Evolutionary conservation across 2,797 vertebrate species (phyloP).

Genomic region (Sphenopsis melanotis): DNA sequence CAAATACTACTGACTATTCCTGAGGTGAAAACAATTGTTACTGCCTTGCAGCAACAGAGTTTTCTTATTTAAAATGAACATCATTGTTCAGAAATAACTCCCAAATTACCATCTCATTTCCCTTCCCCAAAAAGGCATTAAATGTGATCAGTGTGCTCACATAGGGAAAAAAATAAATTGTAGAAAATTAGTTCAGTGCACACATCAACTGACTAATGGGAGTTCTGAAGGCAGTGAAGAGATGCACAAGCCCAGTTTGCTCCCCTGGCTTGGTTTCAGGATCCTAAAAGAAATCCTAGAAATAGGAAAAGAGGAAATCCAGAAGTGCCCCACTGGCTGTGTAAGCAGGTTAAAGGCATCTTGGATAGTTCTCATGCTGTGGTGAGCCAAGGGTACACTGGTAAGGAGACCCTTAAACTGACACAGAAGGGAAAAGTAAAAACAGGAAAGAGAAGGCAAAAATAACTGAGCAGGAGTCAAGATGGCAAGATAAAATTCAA

Average conservation of each 20-base stretch:
- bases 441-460: background rate
- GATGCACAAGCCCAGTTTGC: background rate
- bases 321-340: fast-evolving
- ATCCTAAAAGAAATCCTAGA: background rate
- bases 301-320: background rate
- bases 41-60: background rate
- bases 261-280: background rate
- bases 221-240: background rate
- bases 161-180: background rate
- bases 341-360: background rate
- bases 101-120: background rate
- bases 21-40: background rate
- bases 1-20: background rate
- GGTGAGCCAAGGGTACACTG: background rate
- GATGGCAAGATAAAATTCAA: background rate
- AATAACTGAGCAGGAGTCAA: background rate
- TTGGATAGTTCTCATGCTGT: background rate
- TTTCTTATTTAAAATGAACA: background rate
- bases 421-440: background rate
- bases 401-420: background rate
- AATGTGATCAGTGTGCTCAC: background rate
- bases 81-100: background rate
- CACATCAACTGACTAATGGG: background rate
- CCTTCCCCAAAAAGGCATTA: background rate
- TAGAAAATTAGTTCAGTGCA: background rate